Base-by-base conservation (phyloP, 2,888 invertebrate species). In the Drymonia ruficornis region DNA sequence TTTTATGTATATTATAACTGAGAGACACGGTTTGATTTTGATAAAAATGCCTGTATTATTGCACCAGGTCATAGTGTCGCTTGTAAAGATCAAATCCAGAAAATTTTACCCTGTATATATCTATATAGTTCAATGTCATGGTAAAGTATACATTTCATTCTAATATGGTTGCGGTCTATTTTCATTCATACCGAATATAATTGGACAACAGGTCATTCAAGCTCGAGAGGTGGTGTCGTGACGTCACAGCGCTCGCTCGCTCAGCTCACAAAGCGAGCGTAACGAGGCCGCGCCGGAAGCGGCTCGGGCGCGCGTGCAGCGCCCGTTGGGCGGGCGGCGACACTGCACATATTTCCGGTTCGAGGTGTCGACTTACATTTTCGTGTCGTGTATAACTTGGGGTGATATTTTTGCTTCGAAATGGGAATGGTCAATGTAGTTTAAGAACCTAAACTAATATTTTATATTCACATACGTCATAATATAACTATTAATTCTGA, bases 281-380 rank as follows among this genome's bases (percentile, higher is more conserved):
- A 87, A 87, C 84, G 84, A 88, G 86, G 83, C 59, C 83, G 72
- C 74, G 74, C 83, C 86, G 89, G 89, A 89, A 78, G 68, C 74
- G 80, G 74, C 66, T 70, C 75, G 77, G 76, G 72, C 80, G 78
- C 76, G 69, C 71, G 76, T 81, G 78, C 81, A 81, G 73, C 76
- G 64, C 78, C 78, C 80, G 75, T 64, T 67, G 67, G 67, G 70
- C 61, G 75, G 72, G 73, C 46, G 68, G 72, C 70, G 74, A 78
- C 76, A 77, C 74, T 67, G 78, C 76, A 80, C 82, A 83, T 84
- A 87, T 81, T 83, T 87, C 86, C 87, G 82, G 64, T 73, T 45
- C 36, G 45, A 62, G 59, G 29, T 46, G 46, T 16, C 46, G 29
- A 43, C 19, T 43, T 43, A 43, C 19, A 43, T 43, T 19, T 36